Percentiles rank a stretch among this genome's conserved stretches.
phyloP scores from a whole-genome alignment of 2,888 invertebrate genomes.

The Himalopsyche kuldschensis region DNA sequence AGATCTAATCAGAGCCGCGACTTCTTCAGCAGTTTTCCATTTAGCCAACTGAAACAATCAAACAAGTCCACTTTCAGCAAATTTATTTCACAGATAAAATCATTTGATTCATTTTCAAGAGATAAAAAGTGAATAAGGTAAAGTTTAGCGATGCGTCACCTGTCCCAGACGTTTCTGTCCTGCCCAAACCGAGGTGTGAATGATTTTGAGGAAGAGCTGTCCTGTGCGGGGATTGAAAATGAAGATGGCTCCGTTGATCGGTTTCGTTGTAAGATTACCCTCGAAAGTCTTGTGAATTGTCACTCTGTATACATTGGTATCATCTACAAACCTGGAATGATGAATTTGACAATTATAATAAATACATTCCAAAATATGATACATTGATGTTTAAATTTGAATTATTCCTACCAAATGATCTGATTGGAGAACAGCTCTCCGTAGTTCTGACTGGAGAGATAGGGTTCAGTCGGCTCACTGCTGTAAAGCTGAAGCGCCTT shows the following conservation, averaged over 20 bases:
- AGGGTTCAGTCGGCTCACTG: slow-evolving; percentile 99
- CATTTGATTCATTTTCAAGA: no score
- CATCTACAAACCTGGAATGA: slow-evolving; percentile 85
- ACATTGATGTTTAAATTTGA: not conserved
- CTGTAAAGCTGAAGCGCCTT: slow-evolving; percentile 98
- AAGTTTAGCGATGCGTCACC: slow-evolving; percentile 48
- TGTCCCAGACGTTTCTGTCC: slow-evolving; percentile 99
- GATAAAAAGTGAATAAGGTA: no score
- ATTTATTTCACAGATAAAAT: no score
- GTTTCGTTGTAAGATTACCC: slow-evolving; percentile 98
- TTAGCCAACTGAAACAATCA: slow-evolving; percentile 77
- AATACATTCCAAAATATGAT: not conserved
- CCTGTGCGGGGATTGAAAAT: slow-evolving; percentile 99
- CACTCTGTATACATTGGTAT: slow-evolving; percentile 98
- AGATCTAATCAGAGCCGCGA: slow-evolving; percentile 97
- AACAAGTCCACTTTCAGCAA: no score
- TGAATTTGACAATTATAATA: not conserved
- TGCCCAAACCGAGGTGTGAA: slow-evolving; percentile 99
- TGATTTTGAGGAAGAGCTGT: slow-evolving; percentile 98
- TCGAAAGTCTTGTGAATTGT: slow-evolving; percentile 99
- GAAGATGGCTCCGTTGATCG: slow-evolving; percentile 99
- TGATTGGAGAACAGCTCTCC: slow-evolving; percentile 99
- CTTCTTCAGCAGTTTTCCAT: slow-evolving; percentile 99
- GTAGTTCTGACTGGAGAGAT: slow-evolving; percentile 98
- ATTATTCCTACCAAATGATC: slow-evolving; percentile 84